Evolutionary conservation across 1,140 invertebrate species (phyloP).

Genomic region (Cotesia vestalis): DNA sequence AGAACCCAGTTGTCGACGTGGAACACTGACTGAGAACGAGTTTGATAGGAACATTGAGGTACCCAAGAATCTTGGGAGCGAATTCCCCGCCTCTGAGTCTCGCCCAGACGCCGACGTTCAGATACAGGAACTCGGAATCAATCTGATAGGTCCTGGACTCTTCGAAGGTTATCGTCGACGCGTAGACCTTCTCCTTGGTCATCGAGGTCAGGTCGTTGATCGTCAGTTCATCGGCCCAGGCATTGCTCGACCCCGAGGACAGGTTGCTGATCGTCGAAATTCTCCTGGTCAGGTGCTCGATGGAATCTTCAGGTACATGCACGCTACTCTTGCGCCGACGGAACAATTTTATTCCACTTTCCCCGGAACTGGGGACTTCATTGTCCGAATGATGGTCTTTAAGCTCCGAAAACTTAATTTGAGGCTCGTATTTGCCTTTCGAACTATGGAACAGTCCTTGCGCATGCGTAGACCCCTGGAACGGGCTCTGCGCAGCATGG

Average conservation of each 20-base stretch:
- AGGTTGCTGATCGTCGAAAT: conserved; percentile 56
- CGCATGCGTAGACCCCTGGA: conserved; percentile 27
- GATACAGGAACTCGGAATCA: conserved; percentile 75
- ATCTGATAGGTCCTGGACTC: conserved; percentile 79
- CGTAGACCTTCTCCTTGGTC: conserved; percentile 56
- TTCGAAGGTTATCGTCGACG: conserved; percentile 74
- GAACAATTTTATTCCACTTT: conserved; percentile 51
- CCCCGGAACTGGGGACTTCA: conserved; percentile 40
- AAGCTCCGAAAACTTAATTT: conserved; percentile 60
- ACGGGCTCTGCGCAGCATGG: conserved; percentile 32
- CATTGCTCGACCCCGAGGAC: conserved; percentile 51
- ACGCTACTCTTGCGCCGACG: conserved; percentile 57
- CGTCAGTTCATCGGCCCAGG: conserved; percentile 45
- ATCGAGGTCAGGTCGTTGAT: conserved; percentile 57
- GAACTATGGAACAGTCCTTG: not conserved
- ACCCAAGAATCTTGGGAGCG: conserved; percentile 76
- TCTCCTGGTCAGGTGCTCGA: conserved; percentile 54
- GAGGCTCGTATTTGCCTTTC: conserved; percentile 50
- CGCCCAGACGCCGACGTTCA: conserved; percentile 86
- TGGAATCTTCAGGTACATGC: conserved; percentile 44
- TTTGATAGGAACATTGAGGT: conserved; percentile 81
- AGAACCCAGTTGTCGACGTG: conserved; percentile 81
- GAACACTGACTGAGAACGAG: conserved; percentile 82
- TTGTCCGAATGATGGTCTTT: conserved; percentile 49
- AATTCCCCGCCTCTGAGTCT: conserved; percentile 67